Evolutionary conservation across 2,797 vertebrate genomes (phyloP).

Genomic region (Lophius americanus): DNA sequence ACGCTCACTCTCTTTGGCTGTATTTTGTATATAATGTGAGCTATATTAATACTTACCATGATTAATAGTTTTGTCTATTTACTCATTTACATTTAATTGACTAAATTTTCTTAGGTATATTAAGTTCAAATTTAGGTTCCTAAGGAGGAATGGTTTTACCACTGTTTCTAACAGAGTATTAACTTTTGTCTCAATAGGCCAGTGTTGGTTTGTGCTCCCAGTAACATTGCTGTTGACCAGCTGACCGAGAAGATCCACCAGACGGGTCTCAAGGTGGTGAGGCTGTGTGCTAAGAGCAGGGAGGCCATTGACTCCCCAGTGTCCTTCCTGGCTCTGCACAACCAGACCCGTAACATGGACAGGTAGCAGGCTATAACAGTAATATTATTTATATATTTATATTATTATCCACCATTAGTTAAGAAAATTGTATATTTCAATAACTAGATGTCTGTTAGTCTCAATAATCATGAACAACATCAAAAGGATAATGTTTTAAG

Average conservation of each 20-base stretch:
- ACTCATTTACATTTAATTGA: not conserved
- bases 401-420: not conserved
- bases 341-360: conserved; percentile 99
- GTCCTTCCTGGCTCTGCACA: conserved; percentile 96
- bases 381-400: not conserved
- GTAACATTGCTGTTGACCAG: conserved; percentile 98
- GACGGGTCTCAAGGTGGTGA: conserved; percentile 95
- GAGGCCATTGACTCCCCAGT: conserved; percentile 98
- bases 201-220: conserved; percentile 96
- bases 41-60: not conserved
- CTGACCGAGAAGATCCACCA: conserved; percentile 98
- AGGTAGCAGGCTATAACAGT: conserved; percentile 81
- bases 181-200: conserved; percentile 78
- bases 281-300: conserved; percentile 95
- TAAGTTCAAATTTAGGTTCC: not conserved
- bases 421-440: not conserved
- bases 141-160: too few relatives aligned
- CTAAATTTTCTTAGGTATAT: not conserved
- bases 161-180: too few relatives aligned
- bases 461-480: not conserved
- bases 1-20: not conserved
- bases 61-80: not conserved
- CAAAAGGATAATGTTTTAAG: not conserved
- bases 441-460: not conserved
- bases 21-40: not conserved